Evolutionary conservation across 2,113 vertebrate genomes (phyloP).

Genomic region (Myrmecophaga tridactyla): DNA sequence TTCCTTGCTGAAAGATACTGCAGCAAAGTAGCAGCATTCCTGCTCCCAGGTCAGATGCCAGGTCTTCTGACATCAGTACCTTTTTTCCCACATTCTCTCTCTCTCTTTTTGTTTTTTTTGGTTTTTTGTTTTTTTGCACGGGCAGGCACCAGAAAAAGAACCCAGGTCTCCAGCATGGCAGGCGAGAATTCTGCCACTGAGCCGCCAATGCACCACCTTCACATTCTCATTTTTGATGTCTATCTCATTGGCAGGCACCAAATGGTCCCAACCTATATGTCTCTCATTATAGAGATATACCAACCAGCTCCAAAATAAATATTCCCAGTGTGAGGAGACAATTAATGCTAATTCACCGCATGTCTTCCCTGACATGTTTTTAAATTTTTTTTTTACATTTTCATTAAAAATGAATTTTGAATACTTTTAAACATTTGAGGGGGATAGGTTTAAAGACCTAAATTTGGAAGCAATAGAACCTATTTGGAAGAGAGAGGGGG

Average conservation of each 20-base stretch:
- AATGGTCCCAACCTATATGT: background rate
- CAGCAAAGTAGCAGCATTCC: rapidly evolving
- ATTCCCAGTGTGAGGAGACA: background rate
- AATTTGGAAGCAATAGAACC: background rate
- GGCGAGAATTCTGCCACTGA: too few species aligned
- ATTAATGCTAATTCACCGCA: background rate
- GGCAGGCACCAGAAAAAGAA: too few species aligned
- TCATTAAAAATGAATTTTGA: background rate
- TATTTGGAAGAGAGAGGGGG: too few species aligned
- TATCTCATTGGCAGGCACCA: background rate
- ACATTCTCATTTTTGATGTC: too few species aligned
- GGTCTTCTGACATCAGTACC: background rate
- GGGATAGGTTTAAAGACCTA: background rate
- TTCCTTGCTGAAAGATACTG: background rate
- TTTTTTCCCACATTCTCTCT: background rate
- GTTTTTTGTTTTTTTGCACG: too few species aligned
- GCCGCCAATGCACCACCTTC: too few species aligned
- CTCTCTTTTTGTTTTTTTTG: too few species aligned
- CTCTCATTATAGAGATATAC: background rate
- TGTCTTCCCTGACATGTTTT: background rate
- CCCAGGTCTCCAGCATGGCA: too few species aligned
- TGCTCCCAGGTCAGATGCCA: too few species aligned
- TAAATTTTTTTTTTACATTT: background rate
- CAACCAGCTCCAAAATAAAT: background rate
- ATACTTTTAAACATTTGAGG: background rate